Evolutionary conservation across 2,113 vertebrate genomes (phyloP), one percentile per base, ranked within the genome.

Genomic region (Cranoglanis bouderius): DNA sequence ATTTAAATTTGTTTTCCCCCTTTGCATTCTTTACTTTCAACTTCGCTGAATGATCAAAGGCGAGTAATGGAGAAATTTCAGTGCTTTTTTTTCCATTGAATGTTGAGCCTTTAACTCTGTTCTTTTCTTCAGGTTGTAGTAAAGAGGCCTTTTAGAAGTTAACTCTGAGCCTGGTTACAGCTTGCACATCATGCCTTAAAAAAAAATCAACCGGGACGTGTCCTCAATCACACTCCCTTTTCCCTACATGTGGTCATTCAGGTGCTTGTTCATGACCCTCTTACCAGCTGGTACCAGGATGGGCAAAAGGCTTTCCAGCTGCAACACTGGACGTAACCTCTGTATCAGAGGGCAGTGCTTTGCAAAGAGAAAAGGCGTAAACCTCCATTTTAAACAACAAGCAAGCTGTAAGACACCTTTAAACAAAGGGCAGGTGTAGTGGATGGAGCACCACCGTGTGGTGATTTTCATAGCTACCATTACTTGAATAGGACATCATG

Each of bases 301-400:
- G 84, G 59, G 57, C 38, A 74, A 59, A 78, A 83, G 85, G 89
- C 82, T 65, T 65, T 81, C 80, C 83, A 51, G 51, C 83, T 83
- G 86, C 86, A 74, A 75, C 89, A 74, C 55, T 84, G 83, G 59
- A 84, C 26, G 87, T 90, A 89, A 91, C 90, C 92, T 92, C 91
- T 93, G 93, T 90, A 92, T 93, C 92, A 93, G 90, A 93, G 90
- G 86, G 78, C 80, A 63, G 88, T 87, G 67, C 67, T 35, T 80
- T 85, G 87, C 81, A 32, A 40, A 88, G 85, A 43, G 2, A 49
- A 55, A 55, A 61, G 57, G 16, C 43, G 21, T 70, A 51, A 46
- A 18, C 77, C 46, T 65, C 55, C 3, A 8, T 59, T 83, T 81
- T 43, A 80, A 84, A 80, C 51, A 85, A 77, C 35, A 49, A 86